phyloP scores from a whole-genome alignment of 2,888 invertebrate genomes.

The Ophraella communa region DNA sequence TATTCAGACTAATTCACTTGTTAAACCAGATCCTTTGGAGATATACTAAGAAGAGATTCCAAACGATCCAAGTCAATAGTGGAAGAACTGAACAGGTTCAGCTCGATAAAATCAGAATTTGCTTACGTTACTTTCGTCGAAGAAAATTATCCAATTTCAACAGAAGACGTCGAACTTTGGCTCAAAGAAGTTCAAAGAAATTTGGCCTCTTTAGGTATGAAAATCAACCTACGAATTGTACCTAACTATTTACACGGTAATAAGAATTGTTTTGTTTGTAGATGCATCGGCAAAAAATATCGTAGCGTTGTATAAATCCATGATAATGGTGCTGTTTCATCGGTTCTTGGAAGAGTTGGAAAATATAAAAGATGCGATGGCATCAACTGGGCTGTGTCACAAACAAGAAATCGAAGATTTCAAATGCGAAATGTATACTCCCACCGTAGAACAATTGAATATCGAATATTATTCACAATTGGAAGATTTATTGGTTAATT shows the following conservation, averaged over 20 bases:
- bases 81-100: conserved; percentile 9
- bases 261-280: conserved; percentile 22
- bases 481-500: conserved; percentile 32
- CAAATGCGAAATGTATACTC: conserved; percentile 42
- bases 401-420: conserved; percentile 31
- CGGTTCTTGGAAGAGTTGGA: conserved; percentile 47
- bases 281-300: conserved; percentile 45
- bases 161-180: conserved; percentile 41
- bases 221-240: too few relatives aligned
- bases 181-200: conserved; percentile 37
- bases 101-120: conserved; percentile 23
- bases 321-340: conserved; percentile 46
- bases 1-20: too few relatives aligned
- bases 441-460: conserved; percentile 38
- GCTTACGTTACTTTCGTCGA: conserved; percentile 5
- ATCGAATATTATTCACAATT: conserved; percentile 33
- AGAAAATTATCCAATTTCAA: conserved; percentile 8
- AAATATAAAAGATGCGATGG: conserved; percentile 34
- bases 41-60: background rate
- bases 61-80: background rate
- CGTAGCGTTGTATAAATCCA: conserved; percentile 43
- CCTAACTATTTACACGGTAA: too few relatives aligned
- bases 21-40: background rate
- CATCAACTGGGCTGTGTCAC: conserved; percentile 2
- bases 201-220: conserved; percentile 38